Percentiles rank a stretch among this genome's conserved stretches.
These are phyloP conservation scores for Zaprionus lineosus DNA, from an alignment of 2,888 invertebrate genomes.

Conservation along the genomic window DNA sequence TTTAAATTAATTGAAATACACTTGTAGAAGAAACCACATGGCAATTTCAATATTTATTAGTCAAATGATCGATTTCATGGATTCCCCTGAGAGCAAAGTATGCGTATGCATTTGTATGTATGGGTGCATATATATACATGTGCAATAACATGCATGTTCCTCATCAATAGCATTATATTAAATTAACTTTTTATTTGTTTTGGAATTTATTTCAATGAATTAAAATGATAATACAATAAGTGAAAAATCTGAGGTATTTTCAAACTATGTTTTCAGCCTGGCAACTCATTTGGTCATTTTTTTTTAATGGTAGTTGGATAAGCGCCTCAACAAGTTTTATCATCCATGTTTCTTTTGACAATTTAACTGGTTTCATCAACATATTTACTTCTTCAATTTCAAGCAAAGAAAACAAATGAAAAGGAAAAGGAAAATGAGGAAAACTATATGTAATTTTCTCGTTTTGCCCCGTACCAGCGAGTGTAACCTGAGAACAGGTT, in stretches of 20 bases:
- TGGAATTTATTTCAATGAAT: too few relatives aligned
- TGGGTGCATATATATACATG: too few relatives aligned
- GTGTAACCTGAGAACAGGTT: slow-evolving; percentile 41
- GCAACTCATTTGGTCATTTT: too few relatives aligned
- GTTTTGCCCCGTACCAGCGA: slow-evolving; percentile 39
- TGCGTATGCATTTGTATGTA: too few relatives aligned
- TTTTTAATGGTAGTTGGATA: too few relatives aligned
- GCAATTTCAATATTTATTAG: slow-evolving; percentile 7
- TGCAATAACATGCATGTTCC: too few relatives aligned
- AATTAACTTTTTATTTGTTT: too few relatives aligned
- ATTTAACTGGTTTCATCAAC: slow-evolving; percentile 44
- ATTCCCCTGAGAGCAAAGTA: too few relatives aligned
- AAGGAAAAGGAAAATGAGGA: slow-evolving; percentile 23
- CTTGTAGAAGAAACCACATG: slow-evolving; percentile 10
- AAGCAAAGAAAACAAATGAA: slow-evolving; percentile 25
- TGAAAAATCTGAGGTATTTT: too few relatives aligned
- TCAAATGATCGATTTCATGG: slow-evolving; percentile 10
- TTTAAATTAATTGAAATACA: slow-evolving; percentile 25
- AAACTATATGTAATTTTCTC: slow-evolving; percentile 22
- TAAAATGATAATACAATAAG: too few relatives aligned
- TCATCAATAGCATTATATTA: too few relatives aligned
- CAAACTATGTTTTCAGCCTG: too few relatives aligned
- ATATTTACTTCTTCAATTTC: slow-evolving; percentile 15
- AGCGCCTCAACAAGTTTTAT: neutral
- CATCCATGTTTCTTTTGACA: slow-evolving; percentile 13